A percentile compares a stretch with the other conserved stretches of the same genome.
Conservation (phyloP, 2,113 vertebrate species). For the Procapra przewalskii region DNA sequence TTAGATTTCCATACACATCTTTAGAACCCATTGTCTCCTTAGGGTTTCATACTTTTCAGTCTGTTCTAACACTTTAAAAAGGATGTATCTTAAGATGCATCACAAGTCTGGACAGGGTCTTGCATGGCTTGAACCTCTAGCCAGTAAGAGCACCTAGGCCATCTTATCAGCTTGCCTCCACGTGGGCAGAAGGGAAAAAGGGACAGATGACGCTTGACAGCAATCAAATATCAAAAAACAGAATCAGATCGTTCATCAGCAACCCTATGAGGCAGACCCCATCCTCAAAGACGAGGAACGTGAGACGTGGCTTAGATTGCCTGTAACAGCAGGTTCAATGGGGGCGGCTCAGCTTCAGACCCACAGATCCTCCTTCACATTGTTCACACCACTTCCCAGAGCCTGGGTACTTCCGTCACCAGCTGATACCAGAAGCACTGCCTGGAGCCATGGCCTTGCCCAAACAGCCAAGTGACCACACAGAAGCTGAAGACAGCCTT, state of each 20-base stretch:
- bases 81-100: background rate
- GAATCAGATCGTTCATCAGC: background rate
- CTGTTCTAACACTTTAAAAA: background rate
- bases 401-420: background rate
- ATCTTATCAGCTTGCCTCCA: background rate
- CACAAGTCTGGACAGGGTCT: background rate
- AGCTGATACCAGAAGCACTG: background rate
- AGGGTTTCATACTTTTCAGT: background rate
- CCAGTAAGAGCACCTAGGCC: background rate
- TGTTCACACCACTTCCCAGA: background rate
- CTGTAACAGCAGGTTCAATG: background rate
- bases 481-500: background rate
- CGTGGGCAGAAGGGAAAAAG: accelerated
- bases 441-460: background rate
- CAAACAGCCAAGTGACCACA: background rate
- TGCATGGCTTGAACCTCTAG: background rate
- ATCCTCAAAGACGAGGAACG: background rate
- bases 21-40: background rate
- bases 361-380: background rate
- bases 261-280: background rate
- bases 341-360: background rate
- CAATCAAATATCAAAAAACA: background rate
- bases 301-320: background rate
- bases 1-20: background rate
- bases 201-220: background rate